Percentiles rank a stretch among this genome's conserved stretches.
Conservation (phyloP, 30 jellyfish, hydroid and myxozoan species). For the Hydractinia symbiolongicarpus region DNA sequence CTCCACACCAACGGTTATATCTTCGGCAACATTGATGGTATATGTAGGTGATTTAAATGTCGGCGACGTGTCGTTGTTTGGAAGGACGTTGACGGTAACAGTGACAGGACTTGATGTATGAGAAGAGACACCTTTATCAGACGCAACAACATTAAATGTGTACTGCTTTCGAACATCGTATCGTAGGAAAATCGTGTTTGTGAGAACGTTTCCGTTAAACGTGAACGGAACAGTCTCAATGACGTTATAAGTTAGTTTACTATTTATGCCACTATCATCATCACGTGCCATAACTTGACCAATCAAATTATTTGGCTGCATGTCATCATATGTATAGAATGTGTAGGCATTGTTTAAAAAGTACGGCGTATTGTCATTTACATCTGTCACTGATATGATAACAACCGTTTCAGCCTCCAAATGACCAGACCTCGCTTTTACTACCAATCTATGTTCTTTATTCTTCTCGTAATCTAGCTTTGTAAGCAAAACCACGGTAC, state of each 20-base stretch:
- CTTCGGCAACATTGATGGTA: not conserved
- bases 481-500: not conserved
- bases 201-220: not conserved
- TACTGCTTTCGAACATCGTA: not conserved
- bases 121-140: constrained; percentile 59
- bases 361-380: constrained; percentile 53
- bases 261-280: constrained; percentile 53
- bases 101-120: constrained; percentile 37
- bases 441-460: not conserved
- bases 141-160: constrained; percentile 45
- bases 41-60: constrained; percentile 27
- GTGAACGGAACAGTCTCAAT: not conserved
- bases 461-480: not conserved
- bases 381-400: constrained; percentile 37
- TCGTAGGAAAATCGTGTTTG: not conserved
- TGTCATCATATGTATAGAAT: constrained; percentile 30
- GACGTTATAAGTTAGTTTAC: constrained; percentile 40
- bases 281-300: constrained; percentile 59
- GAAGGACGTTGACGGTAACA: constrained; percentile 48
- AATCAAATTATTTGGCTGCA: constrained; percentile 30
- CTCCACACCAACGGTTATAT: not conserved
- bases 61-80: constrained; percentile 66
- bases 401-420: not conserved
- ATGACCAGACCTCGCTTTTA: not conserved
- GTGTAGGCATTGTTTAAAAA: constrained; percentile 27